Conservation (phyloP, 1,140 invertebrate species). For the Drosophila setifemur region DNA sequence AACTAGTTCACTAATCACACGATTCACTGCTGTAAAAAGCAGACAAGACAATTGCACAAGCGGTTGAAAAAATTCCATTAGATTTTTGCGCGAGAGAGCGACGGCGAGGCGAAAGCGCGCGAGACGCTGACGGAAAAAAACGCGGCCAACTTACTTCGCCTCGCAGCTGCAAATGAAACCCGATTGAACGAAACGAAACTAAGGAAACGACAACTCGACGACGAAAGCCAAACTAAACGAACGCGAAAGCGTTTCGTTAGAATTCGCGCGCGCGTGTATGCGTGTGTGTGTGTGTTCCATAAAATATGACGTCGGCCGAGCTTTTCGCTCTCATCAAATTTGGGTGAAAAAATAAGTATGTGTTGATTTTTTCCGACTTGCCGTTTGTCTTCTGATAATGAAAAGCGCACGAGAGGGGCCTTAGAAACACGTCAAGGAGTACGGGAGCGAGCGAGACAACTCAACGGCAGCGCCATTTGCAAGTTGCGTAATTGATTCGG, state of each 20-base stretch:
- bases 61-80: conserved; percentile 74
- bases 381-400: conserved; percentile 58
- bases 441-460: conserved; percentile 24
- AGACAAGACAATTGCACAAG: conserved; percentile 57
- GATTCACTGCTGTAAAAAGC: conserved; percentile 33
- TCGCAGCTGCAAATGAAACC: conserved; percentile 76
- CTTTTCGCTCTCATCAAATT: conserved; percentile 63
- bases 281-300: conserved; percentile 48
- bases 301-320: conserved; percentile 74
- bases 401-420: conserved; percentile 65
- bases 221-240: conserved; percentile 65
- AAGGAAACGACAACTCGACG: conserved; percentile 55
- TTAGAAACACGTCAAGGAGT: conserved; percentile 50
- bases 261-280: conserved; percentile 43
- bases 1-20: conserved; percentile 31
- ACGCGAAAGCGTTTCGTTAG: conserved; percentile 61
- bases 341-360: conserved; percentile 64
- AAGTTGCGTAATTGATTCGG: conserved; percentile 71
- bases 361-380: conserved; percentile 55
- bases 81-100: conserved; percentile 52
- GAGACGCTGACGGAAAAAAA: conserved; percentile 44
- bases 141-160: conserved; percentile 74
- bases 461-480: conserved; percentile 57
- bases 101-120: conserved; percentile 12
- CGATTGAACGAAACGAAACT: conserved; percentile 61